Conservation (phyloP, 1,140 invertebrate species). For the Polyergus mexicanus region DNA sequence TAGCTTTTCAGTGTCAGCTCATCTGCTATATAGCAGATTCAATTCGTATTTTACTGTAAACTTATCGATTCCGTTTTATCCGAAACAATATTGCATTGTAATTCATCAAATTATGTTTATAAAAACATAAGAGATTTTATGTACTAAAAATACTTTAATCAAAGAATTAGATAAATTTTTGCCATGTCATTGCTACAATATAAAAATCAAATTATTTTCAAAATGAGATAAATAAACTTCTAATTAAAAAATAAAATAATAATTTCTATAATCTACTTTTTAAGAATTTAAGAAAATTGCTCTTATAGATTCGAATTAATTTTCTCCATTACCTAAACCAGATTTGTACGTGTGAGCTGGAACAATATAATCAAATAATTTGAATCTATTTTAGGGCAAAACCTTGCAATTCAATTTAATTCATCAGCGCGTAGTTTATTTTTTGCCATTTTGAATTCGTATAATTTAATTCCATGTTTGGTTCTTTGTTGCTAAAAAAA, state of each 20-base stretch:
- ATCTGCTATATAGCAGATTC: background rate
- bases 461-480: background rate
- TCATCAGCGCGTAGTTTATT: background rate
- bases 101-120: background rate
- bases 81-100: conserved; percentile 11
- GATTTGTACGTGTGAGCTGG: background rate
- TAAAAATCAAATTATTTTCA: background rate
- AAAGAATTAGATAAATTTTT: background rate
- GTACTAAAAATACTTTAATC: conserved; percentile 5
- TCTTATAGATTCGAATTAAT: background rate
- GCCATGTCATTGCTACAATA: background rate
- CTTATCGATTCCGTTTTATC: background rate
- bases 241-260: conserved; percentile 8
- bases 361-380: background rate
- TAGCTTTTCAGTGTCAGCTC: background rate
- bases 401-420: background rate
- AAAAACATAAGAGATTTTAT: background rate
- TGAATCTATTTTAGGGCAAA: background rate
- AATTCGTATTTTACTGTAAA: background rate
- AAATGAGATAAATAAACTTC: background rate
- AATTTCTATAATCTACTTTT: background rate
- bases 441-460: background rate
- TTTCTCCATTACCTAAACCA: background rate
- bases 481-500: background rate
- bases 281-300: conserved; percentile 10